Base-by-base conservation (phyloP, 1,140 invertebrate genomes). In the Psilanteris sp. region DNA sequence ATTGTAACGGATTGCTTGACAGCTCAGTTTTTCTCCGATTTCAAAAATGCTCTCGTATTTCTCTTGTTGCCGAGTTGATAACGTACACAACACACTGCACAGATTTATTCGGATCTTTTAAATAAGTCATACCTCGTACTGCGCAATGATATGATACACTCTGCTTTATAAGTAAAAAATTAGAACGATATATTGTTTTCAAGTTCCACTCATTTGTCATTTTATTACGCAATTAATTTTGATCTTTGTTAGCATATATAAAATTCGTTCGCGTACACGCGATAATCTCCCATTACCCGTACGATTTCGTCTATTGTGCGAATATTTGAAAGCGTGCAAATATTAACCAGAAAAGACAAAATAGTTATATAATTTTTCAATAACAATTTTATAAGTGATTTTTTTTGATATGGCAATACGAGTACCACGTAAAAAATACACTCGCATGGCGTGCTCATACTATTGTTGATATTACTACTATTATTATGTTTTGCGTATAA, bases 1-100 rank as follows among this genome's bases (percentile, higher is more conserved):
- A 76, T 76, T 76, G 73, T 76, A 76, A 76, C 73, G 66, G 73
- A 76, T 76, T 70, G 73, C 73, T 70, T 66, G 64, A 70, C 66
- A 68, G 44, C 57, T 76, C 73, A 66, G 66, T 66, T 76, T 76
- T 76, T 76, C 72, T 70, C 72, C 55, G 55, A 76, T 76, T 76
- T 76, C 72, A 76, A 76, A 76, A 76, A 76, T 76, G 62, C 55
- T 75, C 62, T 75, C 72, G 62, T 55, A 44, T 75, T 75, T 68
- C 72, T 61, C 57, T 52, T 31, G 64, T 70, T 68, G 36, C 37
- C 22, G 61, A 27, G 46, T 54, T 76, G 64, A 76, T 73, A 73
- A 66, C 59, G 32, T 39, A 44, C 39, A 55, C 39, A 32, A 61
- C 44, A 22, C 41, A 41, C 34, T 59, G 34, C 20, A 44, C 48